Evolutionary conservation across 2,888 invertebrate species (phyloP).

Genomic region (Pseudanteris insignis): DNA sequence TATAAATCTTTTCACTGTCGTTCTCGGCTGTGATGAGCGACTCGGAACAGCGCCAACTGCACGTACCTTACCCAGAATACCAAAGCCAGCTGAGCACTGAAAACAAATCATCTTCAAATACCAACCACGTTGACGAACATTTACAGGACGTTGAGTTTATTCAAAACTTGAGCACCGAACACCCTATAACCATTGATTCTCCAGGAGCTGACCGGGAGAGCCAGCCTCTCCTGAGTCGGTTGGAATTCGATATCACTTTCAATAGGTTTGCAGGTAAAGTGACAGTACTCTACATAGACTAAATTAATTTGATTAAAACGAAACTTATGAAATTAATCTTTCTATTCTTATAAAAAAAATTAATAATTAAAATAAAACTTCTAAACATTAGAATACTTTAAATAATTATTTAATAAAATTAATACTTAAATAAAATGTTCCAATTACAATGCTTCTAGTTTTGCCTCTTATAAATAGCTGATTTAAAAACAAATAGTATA

Average conservation of each 20-base stretch:
- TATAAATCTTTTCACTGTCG: slow-evolving; percentile 32
- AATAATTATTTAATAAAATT: too few species aligned
- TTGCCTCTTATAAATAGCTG: too few species aligned
- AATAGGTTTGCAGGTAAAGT: slow-evolving; percentile 91
- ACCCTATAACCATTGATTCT: slow-evolving; percentile 82
- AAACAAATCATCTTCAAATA: neutral
- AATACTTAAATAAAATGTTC: too few species aligned
- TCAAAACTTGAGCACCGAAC: slow-evolving; percentile 66
- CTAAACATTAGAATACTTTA: too few species aligned
- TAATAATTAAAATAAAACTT: too few species aligned
- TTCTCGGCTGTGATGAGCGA: slow-evolving; percentile 63
- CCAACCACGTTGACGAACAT: slow-evolving; percentile 39
- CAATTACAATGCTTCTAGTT: too few species aligned
- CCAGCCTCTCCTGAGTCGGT: slow-evolving; percentile 89
- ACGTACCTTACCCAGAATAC: slow-evolving; percentile 60
- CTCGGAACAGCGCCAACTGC: slow-evolving; percentile 65
- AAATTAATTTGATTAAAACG: too few species aligned
- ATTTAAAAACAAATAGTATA: too few species aligned
- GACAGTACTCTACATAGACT: too few species aligned
- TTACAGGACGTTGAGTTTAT: slow-evolving; percentile 83
- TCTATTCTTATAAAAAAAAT: too few species aligned
- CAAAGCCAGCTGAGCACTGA: slow-evolving; percentile 58
- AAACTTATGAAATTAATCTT: too few species aligned
- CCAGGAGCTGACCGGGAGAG: slow-evolving; percentile 88
- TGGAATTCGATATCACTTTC: slow-evolving; percentile 78